Base-by-base conservation (phyloP, 2,113 vertebrate species). In the Zosterops lateralis region DNA sequence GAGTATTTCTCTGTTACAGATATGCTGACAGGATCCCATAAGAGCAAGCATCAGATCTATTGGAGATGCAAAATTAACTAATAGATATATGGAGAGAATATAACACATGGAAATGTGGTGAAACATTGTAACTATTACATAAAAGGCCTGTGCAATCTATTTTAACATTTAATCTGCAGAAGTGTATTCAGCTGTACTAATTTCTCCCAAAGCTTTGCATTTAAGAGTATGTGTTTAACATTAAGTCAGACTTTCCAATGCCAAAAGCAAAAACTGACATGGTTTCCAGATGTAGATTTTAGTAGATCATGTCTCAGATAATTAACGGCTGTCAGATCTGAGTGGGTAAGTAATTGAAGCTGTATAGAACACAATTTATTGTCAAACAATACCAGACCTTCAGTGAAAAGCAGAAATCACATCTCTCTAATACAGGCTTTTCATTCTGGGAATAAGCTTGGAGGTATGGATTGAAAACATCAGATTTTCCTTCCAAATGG, bases 271-370 rank as follows among this genome's bases (percentile, higher is more conserved):
- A 94, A 94, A 97, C 31, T 92, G 75, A 91, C 96, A 95, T 96
- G 8, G 8, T 92, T 97, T 97, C 96, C 95, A 97, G 96, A 96
- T 96, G 96, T 93, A 96, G 90, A 54, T 96, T 95, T 96, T 90
- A 96, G 73, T 82, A 95, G 94, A 96, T 95, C 85, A 90, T 87
- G 93, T 96, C 77, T 84, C 84, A 2, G 93, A 94, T 97, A 97
- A 97, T 97, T 97, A 97, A 96, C 60, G 84, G 66, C 68, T 96
- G 89, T 96, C 80, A 93, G 80, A 96, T 97, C 74, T 89, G 89
- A 97, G 81, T 25, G 16, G 75, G 90, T 48, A 90, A 87, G 74
- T 95, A 96, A 97, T 61, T 94, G 91, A 96, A 97, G 65, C 22
- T 92, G 45, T 62, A 76, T 61, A 85, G 72, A 95, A 95, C 42